Evolutionary conservation across 2,113 vertebrate genomes (phyloP).

Genomic region (Phoxinus phoxinus): DNA sequence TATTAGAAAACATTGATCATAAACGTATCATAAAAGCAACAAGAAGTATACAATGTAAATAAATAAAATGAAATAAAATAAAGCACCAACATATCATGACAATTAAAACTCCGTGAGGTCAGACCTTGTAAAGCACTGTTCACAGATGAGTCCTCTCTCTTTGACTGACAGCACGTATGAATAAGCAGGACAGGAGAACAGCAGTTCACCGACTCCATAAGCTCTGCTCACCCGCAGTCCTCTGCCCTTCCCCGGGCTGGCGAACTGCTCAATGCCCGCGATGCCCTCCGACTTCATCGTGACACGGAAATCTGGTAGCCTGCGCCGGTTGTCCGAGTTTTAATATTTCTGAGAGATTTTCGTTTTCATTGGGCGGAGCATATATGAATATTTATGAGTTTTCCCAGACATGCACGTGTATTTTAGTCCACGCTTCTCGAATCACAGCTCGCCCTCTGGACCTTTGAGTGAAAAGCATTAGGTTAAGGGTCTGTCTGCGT

Average conservation of each 20-base stretch:
- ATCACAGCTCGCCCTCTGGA: no score
- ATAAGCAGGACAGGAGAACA: slow-evolving; percentile 86
- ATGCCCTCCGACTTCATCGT: slow-evolving; percentile 67
- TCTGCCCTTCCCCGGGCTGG: slow-evolving; percentile 87
- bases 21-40: neutral
- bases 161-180: slow-evolving; percentile 81
- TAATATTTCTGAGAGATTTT: no score
- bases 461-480: no score
- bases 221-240: slow-evolving; percentile 81
- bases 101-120: neutral
- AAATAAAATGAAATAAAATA: neutral
- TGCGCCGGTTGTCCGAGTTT: neutral
- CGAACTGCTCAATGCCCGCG: slow-evolving; percentile 84
- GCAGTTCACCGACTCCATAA: slow-evolving; percentile 84
- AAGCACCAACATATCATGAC: neutral
- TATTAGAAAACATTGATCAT: neutral
- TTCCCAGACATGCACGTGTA: neutral
- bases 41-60: neutral
- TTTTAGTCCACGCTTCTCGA: neutral
- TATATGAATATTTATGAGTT: neutral
- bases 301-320: neutral
- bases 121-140: slow-evolving; percentile 91
- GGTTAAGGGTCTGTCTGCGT: no score
- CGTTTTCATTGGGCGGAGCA: neutral
- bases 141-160: slow-evolving; percentile 88